Evolutionary conservation across 2,888 invertebrate genomes (phyloP).

Genomic region (Pristionchus arcanus): DNA sequence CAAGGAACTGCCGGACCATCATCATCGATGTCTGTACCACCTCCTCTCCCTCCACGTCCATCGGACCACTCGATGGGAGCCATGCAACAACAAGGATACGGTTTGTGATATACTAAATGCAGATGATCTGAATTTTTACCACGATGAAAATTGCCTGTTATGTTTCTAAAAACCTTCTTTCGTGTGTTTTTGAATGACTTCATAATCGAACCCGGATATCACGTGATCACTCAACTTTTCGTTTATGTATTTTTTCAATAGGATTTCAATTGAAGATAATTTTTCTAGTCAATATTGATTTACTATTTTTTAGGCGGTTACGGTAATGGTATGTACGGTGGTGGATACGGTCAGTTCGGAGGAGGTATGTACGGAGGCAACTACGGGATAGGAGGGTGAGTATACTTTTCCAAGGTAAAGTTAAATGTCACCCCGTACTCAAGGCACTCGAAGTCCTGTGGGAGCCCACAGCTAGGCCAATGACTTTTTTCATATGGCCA

Average conservation of each 20-base stretch:
- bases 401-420: not conserved
- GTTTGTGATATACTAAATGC: constrained; percentile 13
- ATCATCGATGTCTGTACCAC: not conserved
- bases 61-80: constrained; percentile 55
- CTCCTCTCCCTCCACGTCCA: constrained; percentile 50
- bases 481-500: too few species aligned
- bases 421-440: too few species aligned
- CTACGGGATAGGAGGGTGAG: constrained; percentile 51
- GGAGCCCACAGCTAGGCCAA: too few species aligned
- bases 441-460: too few species aligned
- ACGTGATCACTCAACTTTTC: not conserved
- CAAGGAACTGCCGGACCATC: not conserved
- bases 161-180: not conserved
- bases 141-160: too few species aligned
- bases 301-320: constrained; percentile 51
- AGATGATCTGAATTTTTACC: too few species aligned
- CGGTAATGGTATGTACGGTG: constrained; percentile 51
- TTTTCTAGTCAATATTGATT: not conserved
- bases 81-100: constrained; percentile 60
- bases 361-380: constrained; percentile 56
- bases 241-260: not conserved
- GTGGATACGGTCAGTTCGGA: constrained; percentile 61
- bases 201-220: not conserved
- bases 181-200: too few species aligned
- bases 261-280: too few species aligned